Percentiles rank a stretch among this genome's conserved stretches.
Conservation (phyloP, 2,113 vertebrate genomes). For the Silurus meridionalis region DNA sequence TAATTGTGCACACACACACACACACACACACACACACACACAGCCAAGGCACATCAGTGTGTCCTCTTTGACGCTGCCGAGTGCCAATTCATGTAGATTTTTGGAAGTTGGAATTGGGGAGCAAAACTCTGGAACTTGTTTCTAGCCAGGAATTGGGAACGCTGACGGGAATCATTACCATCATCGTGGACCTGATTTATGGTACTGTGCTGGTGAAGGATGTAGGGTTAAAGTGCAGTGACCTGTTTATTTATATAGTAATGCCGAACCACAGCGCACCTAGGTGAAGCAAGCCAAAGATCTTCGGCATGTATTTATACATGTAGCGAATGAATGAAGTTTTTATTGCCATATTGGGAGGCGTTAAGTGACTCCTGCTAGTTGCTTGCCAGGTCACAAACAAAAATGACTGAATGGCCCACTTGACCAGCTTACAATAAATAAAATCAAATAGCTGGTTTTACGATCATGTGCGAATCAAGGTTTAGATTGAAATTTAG, state of each 20-base stretch:
- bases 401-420: background rate
- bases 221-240: slow-evolving; percentile 19
- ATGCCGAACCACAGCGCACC: background rate
- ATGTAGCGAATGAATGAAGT: background rate
- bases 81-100: slow-evolving; percentile 27
- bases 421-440: background rate
- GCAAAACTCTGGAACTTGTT: slow-evolving; percentile 20
- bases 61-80: slow-evolving; percentile 41
- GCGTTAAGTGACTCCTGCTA: slow-evolving; percentile 7
- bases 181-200: slow-evolving; percentile 28
- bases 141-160: slow-evolving; percentile 27
- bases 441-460: background rate
- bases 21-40: slow-evolving; percentile 55
- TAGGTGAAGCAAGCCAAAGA: background rate
- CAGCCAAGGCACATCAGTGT: slow-evolving; percentile 64
- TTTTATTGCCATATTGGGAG: slow-evolving; percentile 17
- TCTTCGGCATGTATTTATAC: background rate
- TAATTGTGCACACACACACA: slow-evolving; percentile 60
- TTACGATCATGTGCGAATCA: background rate
- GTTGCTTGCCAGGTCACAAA: background rate
- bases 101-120: slow-evolving; percentile 18
- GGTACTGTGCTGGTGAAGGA: background rate
- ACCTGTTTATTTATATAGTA: slow-evolving; percentile 19
- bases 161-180: slow-evolving; percentile 20
- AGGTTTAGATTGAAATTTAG: no score